These are phyloP conservation scores for Pampusana beccarii DNA, from an alignment of 2,113 vertebrate species.

Conservation along the genomic window DNA sequence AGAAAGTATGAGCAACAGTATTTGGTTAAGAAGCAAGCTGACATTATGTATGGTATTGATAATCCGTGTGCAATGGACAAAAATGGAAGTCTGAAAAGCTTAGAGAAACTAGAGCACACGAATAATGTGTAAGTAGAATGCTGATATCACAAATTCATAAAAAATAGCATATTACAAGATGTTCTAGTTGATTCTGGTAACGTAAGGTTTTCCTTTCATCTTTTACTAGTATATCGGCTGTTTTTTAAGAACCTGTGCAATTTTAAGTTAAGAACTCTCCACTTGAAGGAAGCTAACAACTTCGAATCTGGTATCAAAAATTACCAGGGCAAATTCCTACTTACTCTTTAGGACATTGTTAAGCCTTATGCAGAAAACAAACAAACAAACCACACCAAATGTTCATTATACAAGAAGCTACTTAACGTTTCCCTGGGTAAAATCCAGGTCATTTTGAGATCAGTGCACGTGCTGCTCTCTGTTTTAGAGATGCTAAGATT, in stretches of 20 bases:
- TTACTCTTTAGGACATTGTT: background rate
- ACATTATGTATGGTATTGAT: background rate
- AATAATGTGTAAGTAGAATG: background rate
- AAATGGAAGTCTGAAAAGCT: background rate
- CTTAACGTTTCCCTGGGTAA: background rate
- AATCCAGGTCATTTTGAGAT: background rate
- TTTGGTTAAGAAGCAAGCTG: no score
- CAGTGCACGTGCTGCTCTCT: accelerated
- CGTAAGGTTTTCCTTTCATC: background rate
- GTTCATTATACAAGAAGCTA: background rate
- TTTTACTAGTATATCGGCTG: background rate
- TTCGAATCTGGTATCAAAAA: background rate
- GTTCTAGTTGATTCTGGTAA: background rate
- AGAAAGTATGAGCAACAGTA: background rate
- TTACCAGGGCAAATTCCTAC: background rate
- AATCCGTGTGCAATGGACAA: background rate
- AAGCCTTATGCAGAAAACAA: background rate
- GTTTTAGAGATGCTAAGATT: background rate
- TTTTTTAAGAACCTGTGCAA: background rate
- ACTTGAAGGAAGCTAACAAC: background rate
- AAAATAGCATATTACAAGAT: accelerated
- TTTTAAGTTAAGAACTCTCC: background rate
- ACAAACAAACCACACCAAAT: no score
- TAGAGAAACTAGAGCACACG: background rate
- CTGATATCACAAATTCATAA: background rate